Conservation (phyloP, 2,113 vertebrate species). For the Actenoides hombroni region DNA sequence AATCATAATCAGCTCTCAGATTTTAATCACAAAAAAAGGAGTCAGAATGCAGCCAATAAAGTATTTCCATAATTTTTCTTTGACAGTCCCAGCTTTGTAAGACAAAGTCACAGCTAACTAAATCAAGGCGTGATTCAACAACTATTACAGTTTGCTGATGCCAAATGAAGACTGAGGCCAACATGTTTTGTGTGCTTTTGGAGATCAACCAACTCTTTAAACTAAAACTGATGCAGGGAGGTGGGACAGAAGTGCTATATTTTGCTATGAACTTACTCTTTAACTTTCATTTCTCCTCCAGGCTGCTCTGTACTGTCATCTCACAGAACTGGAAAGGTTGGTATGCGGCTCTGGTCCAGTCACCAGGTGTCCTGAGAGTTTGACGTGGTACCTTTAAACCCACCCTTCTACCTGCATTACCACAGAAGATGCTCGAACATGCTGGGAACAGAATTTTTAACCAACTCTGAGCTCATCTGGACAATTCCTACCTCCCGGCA, state of each 20-base stretch:
- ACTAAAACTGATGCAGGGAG: neutral
- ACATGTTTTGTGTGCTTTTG: constrained; percentile 30
- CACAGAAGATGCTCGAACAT: neutral
- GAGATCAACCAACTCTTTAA: constrained; percentile 24
- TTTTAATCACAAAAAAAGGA: constrained; percentile 36
- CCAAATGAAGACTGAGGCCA: constrained; percentile 1
- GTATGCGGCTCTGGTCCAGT: neutral
- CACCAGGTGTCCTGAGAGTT: neutral
- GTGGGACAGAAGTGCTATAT: neutral
- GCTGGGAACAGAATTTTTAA: neutral
- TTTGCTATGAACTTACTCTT: neutral
- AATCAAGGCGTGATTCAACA: constrained; percentile 50
- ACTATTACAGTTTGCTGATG: constrained; percentile 25
- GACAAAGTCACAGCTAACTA: constrained; percentile 10
- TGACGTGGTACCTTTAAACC: neutral
- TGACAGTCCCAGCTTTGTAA: neutral
- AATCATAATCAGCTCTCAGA: neutral
- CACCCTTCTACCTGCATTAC: neutral
- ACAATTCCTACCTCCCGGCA: neutral
- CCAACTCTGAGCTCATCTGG: neutral
- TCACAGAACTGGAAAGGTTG: neutral
- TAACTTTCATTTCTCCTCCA: neutral
- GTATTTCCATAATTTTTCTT: neutral
- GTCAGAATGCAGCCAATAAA: constrained; percentile 29
- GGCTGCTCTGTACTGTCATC: neutral